Evolutionary conservation across 2,113 vertebrate genomes (phyloP).

Genomic region (Notothenia coriiceps): DNA sequence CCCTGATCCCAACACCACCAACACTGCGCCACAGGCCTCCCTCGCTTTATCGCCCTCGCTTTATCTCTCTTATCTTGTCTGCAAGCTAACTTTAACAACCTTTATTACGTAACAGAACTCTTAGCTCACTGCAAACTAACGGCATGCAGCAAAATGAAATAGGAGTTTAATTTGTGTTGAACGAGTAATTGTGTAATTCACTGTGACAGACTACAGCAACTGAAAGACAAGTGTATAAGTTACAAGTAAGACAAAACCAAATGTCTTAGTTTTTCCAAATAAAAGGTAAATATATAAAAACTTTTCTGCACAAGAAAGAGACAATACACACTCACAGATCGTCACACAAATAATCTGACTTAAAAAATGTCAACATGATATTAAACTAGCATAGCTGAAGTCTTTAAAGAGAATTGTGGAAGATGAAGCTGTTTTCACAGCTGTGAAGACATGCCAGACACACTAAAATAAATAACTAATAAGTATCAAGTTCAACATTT

Average conservation of each 20-base stretch:
- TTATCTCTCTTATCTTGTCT: not conserved
- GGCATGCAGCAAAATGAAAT: not conserved
- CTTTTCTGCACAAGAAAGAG: not conserved
- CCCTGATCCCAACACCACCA: too few relatives aligned
- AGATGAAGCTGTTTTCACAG: slow-evolving; percentile 51
- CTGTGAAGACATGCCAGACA: slow-evolving; percentile 25
- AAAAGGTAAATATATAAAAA: too few relatives aligned
- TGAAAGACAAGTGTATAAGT: too few relatives aligned
- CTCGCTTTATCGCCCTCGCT: too few relatives aligned
- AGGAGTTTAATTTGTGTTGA: not conserved
- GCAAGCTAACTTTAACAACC: not conserved
- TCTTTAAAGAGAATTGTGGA: not conserved
- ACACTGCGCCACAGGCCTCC: too few relatives aligned
- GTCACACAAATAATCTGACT: not conserved
- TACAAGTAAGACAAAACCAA: too few relatives aligned
- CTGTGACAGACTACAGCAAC: too few relatives aligned
- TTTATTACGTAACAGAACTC: not conserved
- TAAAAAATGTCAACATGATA: not conserved
- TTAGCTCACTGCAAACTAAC: not conserved
- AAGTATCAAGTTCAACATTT: not conserved
- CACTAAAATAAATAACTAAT: too few relatives aligned
- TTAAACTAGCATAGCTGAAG: not conserved
- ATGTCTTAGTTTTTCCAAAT: too few relatives aligned
- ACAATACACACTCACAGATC: not conserved
- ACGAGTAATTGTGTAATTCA: too few relatives aligned